These are phyloP conservation scores for Noturus placidus DNA, from an alignment of 2,113 vertebrate species.

Conservation along the genomic window DNA sequence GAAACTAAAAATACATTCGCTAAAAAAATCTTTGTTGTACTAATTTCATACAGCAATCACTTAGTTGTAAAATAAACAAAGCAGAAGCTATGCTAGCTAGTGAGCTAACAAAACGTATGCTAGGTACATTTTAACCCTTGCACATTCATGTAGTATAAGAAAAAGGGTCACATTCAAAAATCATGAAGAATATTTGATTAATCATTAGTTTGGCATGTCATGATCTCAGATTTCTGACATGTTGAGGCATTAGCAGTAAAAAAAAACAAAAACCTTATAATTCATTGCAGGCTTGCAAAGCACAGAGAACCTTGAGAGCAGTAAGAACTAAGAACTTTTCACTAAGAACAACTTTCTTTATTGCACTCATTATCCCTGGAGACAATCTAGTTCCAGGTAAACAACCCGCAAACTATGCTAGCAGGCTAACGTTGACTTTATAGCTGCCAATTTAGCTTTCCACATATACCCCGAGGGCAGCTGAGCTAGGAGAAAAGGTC, in stretches of 20 bases:
- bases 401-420: background rate
- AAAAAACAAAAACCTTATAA: background rate
- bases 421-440: background rate
- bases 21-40: background rate
- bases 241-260: background rate
- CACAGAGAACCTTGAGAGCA: background rate
- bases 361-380: background rate
- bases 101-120: background rate
- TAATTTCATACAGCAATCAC: background rate
- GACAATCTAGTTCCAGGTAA: background rate
- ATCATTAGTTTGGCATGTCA: background rate
- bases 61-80: background rate
- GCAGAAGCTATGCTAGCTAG: background rate
- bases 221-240: background rate
- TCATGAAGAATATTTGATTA: background rate
- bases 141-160: background rate
- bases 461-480: background rate
- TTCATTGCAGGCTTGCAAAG: background rate
- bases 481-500: background rate
- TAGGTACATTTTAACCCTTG: background rate
- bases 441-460: background rate
- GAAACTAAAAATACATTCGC: background rate
- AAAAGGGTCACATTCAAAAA: background rate
- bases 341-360: background rate
- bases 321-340: background rate